Conservation (phyloP, 2,888 invertebrate species). For the Sminthurides aquaticus region DNA sequence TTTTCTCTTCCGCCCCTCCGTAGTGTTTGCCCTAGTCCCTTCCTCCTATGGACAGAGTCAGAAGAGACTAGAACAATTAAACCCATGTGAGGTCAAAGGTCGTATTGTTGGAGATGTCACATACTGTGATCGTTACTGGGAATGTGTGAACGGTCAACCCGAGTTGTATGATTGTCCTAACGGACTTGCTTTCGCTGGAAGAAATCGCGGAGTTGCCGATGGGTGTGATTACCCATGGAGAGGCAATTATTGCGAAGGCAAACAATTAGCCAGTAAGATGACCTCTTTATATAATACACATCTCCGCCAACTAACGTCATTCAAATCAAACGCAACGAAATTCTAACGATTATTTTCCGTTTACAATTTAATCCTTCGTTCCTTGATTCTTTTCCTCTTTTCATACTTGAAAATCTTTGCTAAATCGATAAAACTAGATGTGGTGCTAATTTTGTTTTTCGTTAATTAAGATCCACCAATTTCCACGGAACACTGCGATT, state of each 20-base stretch:
- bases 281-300: no score
- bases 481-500: slow-evolving; percentile 78
- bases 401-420: background rate
- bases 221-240: slow-evolving; percentile 83
- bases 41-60: slow-evolving; percentile 22
- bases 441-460: background rate
- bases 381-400: no score
- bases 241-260: slow-evolving; percentile 75
- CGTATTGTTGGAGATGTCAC: slow-evolving; percentile 68
- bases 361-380: no score
- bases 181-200: slow-evolving; percentile 80
- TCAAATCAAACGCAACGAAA: background rate
- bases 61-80: slow-evolving; percentile 46
- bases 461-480: slow-evolving; percentile 63
- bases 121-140: slow-evolving; percentile 72
- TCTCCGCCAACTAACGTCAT: no score
- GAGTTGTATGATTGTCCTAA: slow-evolving; percentile 84
- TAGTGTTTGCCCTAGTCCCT: slow-evolving; percentile 13
- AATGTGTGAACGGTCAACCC: slow-evolving; percentile 73
- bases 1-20: slow-evolving; percentile 3
- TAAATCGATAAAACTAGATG: no score
- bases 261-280: slow-evolving; percentile 66
- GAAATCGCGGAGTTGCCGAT: slow-evolving; percentile 77
- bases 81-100: slow-evolving; percentile 73
- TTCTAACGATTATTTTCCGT: background rate